These are phyloP conservation scores for Macrophya alboannulata DNA, from an alignment of 2,888 invertebrate genomes.

Conservation along the genomic window DNA sequence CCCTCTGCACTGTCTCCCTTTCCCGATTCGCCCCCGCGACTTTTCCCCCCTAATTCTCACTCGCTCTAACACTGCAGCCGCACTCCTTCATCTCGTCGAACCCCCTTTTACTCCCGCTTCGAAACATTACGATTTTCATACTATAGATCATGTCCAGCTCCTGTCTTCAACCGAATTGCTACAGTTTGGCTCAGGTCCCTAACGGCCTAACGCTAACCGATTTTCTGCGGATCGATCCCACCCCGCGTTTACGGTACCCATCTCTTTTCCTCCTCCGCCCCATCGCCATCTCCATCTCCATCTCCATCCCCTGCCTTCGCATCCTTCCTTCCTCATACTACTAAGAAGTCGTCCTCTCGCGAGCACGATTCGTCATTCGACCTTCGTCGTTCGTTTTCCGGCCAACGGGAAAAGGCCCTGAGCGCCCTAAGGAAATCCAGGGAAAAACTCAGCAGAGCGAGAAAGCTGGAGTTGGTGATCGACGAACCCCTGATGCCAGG, in stretches of 20 bases:
- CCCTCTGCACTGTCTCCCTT: constrained; percentile 60
- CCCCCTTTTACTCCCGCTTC: not conserved
- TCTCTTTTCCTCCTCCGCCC: not conserved
- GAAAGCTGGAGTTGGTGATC: constrained; percentile 1
- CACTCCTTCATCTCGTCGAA: constrained; percentile 53
- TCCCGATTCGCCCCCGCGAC: constrained; percentile 47
- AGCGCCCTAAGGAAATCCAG: constrained; percentile 33
- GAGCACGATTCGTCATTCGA: constrained; percentile 34
- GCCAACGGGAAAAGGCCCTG: constrained; percentile 26
- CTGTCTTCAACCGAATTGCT: constrained; percentile 37
- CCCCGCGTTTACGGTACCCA: not conserved
- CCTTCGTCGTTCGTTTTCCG: constrained; percentile 31
- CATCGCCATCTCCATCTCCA: not conserved
- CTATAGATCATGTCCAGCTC: constrained; percentile 26
- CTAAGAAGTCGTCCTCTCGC: constrained; percentile 11
- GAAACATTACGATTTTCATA: constrained; percentile 30
- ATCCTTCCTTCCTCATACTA: not conserved
- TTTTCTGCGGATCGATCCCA: constrained; percentile 23
- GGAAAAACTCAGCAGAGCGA: constrained; percentile 23
- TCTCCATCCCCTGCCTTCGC: not conserved
- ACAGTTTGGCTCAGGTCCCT: not conserved
- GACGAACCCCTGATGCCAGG: constrained; percentile 8
- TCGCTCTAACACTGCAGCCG: constrained; percentile 12
- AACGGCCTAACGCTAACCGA: constrained; percentile 5
- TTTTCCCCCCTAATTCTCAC: constrained; percentile 55